Conservation (phyloP, 2,888 invertebrate genomes). For the Megastigmus dorsalis region DNA sequence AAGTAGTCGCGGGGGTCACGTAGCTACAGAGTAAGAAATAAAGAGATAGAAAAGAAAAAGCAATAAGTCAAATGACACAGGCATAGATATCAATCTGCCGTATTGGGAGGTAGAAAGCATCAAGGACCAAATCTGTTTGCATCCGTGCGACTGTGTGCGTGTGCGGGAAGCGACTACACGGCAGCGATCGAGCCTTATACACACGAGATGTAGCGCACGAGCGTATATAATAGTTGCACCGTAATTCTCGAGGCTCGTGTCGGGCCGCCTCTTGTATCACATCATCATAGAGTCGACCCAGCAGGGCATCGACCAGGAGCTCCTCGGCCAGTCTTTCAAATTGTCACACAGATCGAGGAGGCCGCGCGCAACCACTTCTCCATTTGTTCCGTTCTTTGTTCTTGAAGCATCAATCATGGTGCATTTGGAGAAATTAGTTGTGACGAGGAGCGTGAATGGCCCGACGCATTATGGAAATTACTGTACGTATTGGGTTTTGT, state of each 20-base stretch:
- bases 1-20: too few relatives aligned
- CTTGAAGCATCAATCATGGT: slow-evolving; percentile 27
- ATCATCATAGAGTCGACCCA: neutral
- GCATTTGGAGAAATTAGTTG: slow-evolving; percentile 24
- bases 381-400: slow-evolving; percentile 6
- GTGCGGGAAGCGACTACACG: neutral
- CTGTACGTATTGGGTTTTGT: too few relatives aligned
- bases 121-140: slow-evolving; percentile 39
- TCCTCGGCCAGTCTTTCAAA: slow-evolving; percentile 1
- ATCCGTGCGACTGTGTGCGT: neutral
- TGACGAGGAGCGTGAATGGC: slow-evolving; percentile 14
- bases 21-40: too few relatives aligned
- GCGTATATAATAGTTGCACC: slow-evolving; percentile 45
- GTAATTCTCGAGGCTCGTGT: slow-evolving; percentile 45
- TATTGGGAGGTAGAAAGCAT: slow-evolving; percentile 49
- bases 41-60: slow-evolving; percentile 25
- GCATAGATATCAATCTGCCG: slow-evolving; percentile 46
- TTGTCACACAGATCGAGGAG: slow-evolving; percentile 12
- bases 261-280: neutral
- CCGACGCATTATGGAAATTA: slow-evolving; percentile 27
- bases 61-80: slow-evolving; percentile 52
- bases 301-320: slow-evolving; percentile 34
- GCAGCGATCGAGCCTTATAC: slow-evolving; percentile 1
- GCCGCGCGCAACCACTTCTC: neutral
- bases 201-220: too few relatives aligned